These are phyloP conservation scores for Drosophila suzukii DNA, from an alignment of 1,140 invertebrate genomes.

Conservation along the genomic window DNA sequence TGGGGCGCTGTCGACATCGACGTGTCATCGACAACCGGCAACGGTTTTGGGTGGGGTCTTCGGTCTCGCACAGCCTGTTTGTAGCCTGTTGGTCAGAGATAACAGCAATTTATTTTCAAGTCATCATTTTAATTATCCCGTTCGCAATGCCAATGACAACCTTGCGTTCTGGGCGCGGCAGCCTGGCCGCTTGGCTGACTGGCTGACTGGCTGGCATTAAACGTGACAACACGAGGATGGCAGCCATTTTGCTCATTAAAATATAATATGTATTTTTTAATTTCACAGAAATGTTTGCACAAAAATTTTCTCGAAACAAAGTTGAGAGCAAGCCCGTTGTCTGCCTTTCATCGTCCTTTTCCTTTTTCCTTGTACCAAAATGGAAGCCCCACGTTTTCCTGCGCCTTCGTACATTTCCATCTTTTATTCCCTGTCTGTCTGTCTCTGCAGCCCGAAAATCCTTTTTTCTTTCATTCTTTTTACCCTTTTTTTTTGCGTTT, in stretches of 20 bases:
- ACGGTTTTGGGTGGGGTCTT: slow-evolving; percentile 44
- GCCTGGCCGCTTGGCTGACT: background rate
- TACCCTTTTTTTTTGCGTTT: slow-evolving; percentile 24
- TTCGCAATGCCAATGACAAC: slow-evolving; percentile 68
- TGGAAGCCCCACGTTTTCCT: background rate
- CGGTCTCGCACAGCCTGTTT: background rate
- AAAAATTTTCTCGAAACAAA: slow-evolving; percentile 84
- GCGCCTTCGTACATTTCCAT: slow-evolving; percentile 30
- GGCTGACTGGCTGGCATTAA: slow-evolving; percentile 53
- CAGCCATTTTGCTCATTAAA: slow-evolving; percentile 84
- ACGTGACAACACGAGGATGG: slow-evolving; percentile 64
- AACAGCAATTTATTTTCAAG: slow-evolving; percentile 84
- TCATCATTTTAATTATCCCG: slow-evolving; percentile 84
- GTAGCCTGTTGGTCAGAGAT: slow-evolving; percentile 83
- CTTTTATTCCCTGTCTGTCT: slow-evolving; percentile 57
- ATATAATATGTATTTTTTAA: slow-evolving; percentile 85
- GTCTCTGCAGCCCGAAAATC: slow-evolving; percentile 49
- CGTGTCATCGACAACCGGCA: slow-evolving; percentile 73
- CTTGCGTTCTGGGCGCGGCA: slow-evolving; percentile 71
- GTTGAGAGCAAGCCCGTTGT: slow-evolving; percentile 53
- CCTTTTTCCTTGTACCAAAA: slow-evolving; percentile 21
- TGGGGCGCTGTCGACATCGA: slow-evolving; percentile 71
- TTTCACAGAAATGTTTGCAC: slow-evolving; percentile 84
- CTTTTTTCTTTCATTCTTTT: slow-evolving; percentile 41
- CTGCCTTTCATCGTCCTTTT: slow-evolving; percentile 13